These are phyloP conservation scores for Melospiza georgiana DNA, from an alignment of 2,113 vertebrate species.

Conservation along the genomic window DNA sequence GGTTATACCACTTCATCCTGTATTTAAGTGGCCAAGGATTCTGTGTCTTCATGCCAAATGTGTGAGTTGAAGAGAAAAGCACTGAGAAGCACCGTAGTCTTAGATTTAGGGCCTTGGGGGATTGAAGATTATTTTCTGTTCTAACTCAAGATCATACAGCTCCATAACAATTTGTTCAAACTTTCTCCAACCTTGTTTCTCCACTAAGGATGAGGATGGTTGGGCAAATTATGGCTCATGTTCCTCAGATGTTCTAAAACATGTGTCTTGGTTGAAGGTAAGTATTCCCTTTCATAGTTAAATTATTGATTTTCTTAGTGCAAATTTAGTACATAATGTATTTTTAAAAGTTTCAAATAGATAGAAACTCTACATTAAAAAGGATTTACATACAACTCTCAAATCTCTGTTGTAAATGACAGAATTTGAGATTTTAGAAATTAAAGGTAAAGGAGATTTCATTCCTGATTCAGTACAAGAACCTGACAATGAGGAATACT, in stretches of 20 bases:
- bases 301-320: neutral
- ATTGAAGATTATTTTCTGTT: neutral
- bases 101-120: neutral
- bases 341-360: neutral
- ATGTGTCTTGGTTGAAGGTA: neutral
- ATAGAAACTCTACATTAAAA: neutral
- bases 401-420: neutral
- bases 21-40: neutral
- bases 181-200: neutral
- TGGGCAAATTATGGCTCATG: neutral
- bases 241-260: neutral
- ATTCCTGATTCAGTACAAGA: neutral
- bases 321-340: neutral
- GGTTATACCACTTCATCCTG: neutral
- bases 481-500: neutral
- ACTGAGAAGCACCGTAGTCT: neutral
- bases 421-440: neutral
- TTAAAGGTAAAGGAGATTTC: neutral
- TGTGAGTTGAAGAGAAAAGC: neutral
- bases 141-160: neutral
- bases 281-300: neutral
- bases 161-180: neutral
- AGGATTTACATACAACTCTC: neutral
- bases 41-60: neutral
- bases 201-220: neutral